Percentiles rank a stretch among this genome's conserved stretches.
Conservation (phyloP, 2,113 vertebrate genomes). For the Melanerpes formicivorus region DNA sequence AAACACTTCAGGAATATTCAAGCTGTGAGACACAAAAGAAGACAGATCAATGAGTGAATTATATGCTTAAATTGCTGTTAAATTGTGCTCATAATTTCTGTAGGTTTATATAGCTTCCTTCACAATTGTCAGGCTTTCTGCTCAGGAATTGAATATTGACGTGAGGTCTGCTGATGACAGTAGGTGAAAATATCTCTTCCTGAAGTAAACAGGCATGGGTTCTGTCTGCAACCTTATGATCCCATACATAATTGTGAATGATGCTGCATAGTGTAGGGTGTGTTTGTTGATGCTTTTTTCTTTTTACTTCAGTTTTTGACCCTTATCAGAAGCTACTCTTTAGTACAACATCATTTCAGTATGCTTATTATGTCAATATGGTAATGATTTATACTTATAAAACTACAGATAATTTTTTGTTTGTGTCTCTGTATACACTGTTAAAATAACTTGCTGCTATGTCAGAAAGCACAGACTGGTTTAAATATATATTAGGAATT, state of each 20-base stretch:
- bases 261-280: fast-evolving
- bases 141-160: not conserved
- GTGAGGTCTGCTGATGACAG: not conserved
- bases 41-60: not conserved
- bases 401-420: not conserved
- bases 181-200: not conserved
- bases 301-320: not conserved
- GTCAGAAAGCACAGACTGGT: not conserved
- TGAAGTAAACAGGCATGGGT: not conserved
- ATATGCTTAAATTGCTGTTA: not conserved
- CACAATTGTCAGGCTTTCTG: not conserved
- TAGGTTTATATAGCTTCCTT: not conserved
- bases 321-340: not conserved
- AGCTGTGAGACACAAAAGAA: not conserved
- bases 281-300: fast-evolving
- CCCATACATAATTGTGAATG: not conserved
- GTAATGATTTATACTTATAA: not conserved
- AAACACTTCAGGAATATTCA: not conserved
- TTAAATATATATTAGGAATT: not conserved
- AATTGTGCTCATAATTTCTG: not conserved
- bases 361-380: not conserved
- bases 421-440: not conserved
- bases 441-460: not conserved
- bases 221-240: not conserved
- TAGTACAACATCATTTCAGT: not conserved